Evolutionary conservation across 2,888 invertebrate genomes (phyloP).

Genomic region (Thyatira batis): DNA sequence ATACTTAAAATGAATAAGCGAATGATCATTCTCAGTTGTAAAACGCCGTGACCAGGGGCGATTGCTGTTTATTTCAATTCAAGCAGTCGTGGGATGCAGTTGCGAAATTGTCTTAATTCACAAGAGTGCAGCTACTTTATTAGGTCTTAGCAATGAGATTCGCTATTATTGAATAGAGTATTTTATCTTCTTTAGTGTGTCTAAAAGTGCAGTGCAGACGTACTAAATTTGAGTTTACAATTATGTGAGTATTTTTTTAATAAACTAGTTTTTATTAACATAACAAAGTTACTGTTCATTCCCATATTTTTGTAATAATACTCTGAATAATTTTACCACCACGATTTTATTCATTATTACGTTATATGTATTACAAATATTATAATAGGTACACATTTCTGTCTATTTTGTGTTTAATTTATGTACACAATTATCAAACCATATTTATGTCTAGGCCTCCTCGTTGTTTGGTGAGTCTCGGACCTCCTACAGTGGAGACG

Average conservation of each 20-base stretch:
- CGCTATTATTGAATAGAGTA: slow-evolving; percentile 9
- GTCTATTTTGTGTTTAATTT: too few relatives aligned
- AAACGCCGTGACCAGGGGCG: slow-evolving; percentile 34
- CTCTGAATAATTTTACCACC: slow-evolving; percentile 9
- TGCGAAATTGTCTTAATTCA: slow-evolving; percentile 26
- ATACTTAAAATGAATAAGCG: slow-evolving; percentile 10
- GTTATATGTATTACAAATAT: too few relatives aligned
- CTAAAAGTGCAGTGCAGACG: not conserved
- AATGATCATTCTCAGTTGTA: slow-evolving; percentile 40
- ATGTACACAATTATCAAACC: too few relatives aligned
- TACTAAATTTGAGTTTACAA: not conserved
- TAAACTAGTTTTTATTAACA: not conserved
- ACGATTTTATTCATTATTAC: slow-evolving; percentile 17
- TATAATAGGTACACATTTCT: too few relatives aligned
- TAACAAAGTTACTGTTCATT: slow-evolving; percentile 5
- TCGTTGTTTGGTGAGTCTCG: too few relatives aligned
- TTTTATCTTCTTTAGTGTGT: slow-evolving; percentile 5
- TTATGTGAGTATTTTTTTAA: not conserved
- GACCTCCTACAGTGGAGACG: too few relatives aligned
- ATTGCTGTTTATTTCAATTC: slow-evolving; percentile 52
- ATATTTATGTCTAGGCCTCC: too few relatives aligned
- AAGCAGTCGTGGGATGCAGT: slow-evolving; percentile 48
- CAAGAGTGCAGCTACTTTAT: slow-evolving; percentile 9
- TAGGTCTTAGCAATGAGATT: slow-evolving; percentile 9
- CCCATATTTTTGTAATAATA: not conserved